A percentile compares a stretch with the other conserved stretches of the same genome.
Evolutionary conservation across 2,797 vertebrate genomes (phyloP).

Genomic region (Peromyscus attwateri): DNA sequence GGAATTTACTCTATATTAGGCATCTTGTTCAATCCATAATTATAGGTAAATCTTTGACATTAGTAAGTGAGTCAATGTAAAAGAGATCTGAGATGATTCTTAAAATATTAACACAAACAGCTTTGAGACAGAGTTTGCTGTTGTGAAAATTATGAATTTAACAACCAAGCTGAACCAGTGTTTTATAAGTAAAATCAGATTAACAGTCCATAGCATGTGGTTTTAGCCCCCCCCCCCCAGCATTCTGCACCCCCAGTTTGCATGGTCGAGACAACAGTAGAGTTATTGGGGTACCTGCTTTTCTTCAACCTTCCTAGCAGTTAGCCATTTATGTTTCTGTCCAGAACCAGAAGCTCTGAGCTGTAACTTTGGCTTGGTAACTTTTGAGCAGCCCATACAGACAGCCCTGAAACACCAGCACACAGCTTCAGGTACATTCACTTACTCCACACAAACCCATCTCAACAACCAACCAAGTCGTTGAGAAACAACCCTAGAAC

Average conservation of each 20-base stretch:
- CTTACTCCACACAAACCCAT: not conserved
- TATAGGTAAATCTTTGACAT: not conserved
- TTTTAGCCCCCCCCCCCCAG: not conserved
- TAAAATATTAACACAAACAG: slow-evolving; percentile 22
- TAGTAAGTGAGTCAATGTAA: slow-evolving; percentile 22
- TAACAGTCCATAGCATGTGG: not conserved
- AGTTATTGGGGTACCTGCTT: not conserved
- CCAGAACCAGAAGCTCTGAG: not conserved
- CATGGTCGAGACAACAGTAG: not conserved
- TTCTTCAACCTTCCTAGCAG: not conserved
- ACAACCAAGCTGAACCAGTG: not conserved
- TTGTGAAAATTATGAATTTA: slow-evolving; percentile 37
- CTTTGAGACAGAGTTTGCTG: slow-evolving; percentile 39
- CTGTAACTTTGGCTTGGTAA: not conserved
- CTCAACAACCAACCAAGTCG: not conserved
- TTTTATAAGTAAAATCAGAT: not conserved
- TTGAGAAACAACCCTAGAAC: not conserved
- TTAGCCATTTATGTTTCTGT: not conserved
- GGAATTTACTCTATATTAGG: not conserved
- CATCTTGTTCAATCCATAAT: not conserved
- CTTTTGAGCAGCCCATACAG: not conserved
- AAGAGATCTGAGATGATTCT: not conserved
- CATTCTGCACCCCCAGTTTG: not conserved
- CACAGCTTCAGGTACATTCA: not conserved
- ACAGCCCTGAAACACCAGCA: not conserved